Conservation (phyloP, 2,888 invertebrate species). For the Apoda limacodes region DNA sequence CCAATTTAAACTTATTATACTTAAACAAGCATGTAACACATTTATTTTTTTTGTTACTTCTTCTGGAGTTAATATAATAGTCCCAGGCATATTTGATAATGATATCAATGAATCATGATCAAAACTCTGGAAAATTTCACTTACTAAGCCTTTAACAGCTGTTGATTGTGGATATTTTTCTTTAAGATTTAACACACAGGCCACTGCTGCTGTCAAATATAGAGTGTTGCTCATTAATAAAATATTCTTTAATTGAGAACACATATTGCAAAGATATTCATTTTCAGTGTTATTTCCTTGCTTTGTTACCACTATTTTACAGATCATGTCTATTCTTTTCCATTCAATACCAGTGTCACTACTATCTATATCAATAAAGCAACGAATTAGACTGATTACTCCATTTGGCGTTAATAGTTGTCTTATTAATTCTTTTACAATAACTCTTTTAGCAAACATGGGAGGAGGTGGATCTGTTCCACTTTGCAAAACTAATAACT, state of each 20-base stretch:
- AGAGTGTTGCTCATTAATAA: constrained; percentile 48
- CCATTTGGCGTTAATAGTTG: constrained; percentile 73
- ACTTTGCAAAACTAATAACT: constrained; percentile 75
- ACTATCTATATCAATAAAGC: constrained; percentile 70
- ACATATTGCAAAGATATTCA: constrained; percentile 67
- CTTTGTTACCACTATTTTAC: constrained; percentile 71
- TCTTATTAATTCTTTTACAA: constrained; percentile 70
- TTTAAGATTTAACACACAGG: constrained; percentile 66
- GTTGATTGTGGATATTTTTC: constrained; percentile 54
- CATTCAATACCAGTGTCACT: constrained; percentile 72
- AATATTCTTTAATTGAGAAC: constrained; percentile 61
- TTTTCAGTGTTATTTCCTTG: constrained; percentile 51
- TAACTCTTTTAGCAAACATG: constrained; percentile 72
- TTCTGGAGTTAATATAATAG: constrained; percentile 39
- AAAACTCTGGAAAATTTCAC: constrained; percentile 36
- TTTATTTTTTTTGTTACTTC: constrained; percentile 47
- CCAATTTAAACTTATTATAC: constrained; percentile 34
- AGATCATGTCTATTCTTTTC: constrained; percentile 75
- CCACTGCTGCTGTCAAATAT: constrained; percentile 59
- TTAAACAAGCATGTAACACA: constrained; percentile 42
- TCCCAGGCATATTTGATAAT: constrained; percentile 36
- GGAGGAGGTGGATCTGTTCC: constrained; percentile 61
- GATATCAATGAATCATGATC: constrained; percentile 28
- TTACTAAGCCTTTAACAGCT: constrained; percentile 32
- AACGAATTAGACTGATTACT: constrained; percentile 71